A percentile compares a stretch with the other conserved stretches of the same genome.
Conservation (phyloP, 2,797 vertebrate genomes). For the Allobates femoralis region DNA sequence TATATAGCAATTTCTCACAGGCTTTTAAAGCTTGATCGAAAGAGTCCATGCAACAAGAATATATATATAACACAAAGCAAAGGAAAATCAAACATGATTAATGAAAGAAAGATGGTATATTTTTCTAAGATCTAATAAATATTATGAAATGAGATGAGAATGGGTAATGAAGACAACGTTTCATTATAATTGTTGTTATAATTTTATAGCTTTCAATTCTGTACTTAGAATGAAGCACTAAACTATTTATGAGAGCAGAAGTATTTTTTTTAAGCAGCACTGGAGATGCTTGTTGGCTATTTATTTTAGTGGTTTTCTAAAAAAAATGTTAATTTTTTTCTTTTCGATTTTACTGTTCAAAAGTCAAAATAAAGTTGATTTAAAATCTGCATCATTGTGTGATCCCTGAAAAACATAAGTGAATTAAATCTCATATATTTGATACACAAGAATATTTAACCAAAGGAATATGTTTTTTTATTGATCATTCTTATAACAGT, state of each 20-base stretch:
- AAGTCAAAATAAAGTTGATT: slow-evolving; percentile 46
- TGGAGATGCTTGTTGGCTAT: slow-evolving; percentile 35
- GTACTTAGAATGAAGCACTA: neutral
- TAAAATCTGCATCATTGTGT: neutral
- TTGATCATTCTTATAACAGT: too few relatives aligned
- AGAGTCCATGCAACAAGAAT: neutral
- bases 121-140: slow-evolving; percentile 70
- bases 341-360: slow-evolving; percentile 33
- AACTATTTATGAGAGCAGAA: slow-evolving; percentile 28
- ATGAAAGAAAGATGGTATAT: slow-evolving; percentile 71
- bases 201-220: slow-evolving; percentile 39
- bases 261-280: slow-evolving; percentile 42
- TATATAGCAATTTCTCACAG: slow-evolving; percentile 59
- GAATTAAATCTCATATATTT: too few relatives aligned
- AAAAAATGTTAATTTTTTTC: slow-evolving; percentile 15
- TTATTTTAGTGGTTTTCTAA: slow-evolving; percentile 49
- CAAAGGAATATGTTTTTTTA: too few relatives aligned
- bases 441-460: too few relatives aligned
- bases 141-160: neutral
- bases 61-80: slow-evolving; percentile 49
- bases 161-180: neutral
- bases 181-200: slow-evolving; percentile 2
- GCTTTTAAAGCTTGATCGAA: slow-evolving; percentile 64
- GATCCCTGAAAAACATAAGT: too few relatives aligned
- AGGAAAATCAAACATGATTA: slow-evolving; percentile 50